Base-by-base conservation (phyloP, 2,113 vertebrate species). In the Clarias magur region DNA sequence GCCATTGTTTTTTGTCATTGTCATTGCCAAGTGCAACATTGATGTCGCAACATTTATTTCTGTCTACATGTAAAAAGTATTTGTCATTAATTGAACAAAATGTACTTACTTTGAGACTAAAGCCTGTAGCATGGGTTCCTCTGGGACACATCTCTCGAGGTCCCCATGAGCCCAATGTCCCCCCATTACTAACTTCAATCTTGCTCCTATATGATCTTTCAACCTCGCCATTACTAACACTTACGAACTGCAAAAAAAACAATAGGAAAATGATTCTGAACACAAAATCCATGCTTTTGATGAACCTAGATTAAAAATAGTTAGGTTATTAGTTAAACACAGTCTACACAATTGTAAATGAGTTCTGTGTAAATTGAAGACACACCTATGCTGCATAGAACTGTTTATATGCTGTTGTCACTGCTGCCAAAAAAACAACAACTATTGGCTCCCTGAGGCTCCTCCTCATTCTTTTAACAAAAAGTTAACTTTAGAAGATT, bases 51-150 rank as follows among this genome's bases (percentile, higher is more conserved):
- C 42, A 48, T 48, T 48, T 48, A 48, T 6, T 48, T 48, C 7
- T 48, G 48, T 48, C 6, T 48, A 48, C 7, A 48, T 48, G 6
- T 7, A 48, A 48, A 48, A 48, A 48, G 7, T 48, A 48, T 42
- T 42, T 48, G 48, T 48, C 6, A 8, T 48, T 48, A 48, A 48
- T 7, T 48, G 48, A 85, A 76, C 9, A 1, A 30, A 9, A 34
- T 23, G 23, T 67, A 80, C 75, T 27, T 8, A 86, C 85, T 54
- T 27, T 80, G 12, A 86, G 85, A 5, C 63, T 81, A 57, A 86
- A 86, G 48, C 85, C 85, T n/a, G 63, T 86, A 42, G 85, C 85
- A 27, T 70, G 81, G 63, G 85, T 86, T 15, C 85, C 85, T 0
- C 2, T 0, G 27, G 85, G 85, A 81, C 85, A 86, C 53, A 12